Conservation (phyloP, 1,140 invertebrate genomes). For the Rhynchophorus ferrugineus region DNA sequence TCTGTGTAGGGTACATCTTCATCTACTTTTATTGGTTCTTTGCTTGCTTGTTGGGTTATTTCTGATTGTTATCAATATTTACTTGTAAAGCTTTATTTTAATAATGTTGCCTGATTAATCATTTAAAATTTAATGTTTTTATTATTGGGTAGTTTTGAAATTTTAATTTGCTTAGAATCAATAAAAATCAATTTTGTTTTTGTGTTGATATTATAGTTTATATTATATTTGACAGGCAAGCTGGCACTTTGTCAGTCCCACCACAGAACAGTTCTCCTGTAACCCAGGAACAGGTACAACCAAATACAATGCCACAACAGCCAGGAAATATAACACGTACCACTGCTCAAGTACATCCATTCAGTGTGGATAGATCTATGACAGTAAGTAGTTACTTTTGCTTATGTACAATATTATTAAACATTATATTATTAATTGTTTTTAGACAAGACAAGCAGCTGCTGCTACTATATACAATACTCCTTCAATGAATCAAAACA, state of each 20-base stretch:
- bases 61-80: too few species aligned
- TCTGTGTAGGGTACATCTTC: neutral
- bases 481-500: slow-evolving; percentile 22
- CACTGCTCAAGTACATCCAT: slow-evolving; percentile 37
- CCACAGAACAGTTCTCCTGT: slow-evolving; percentile 27
- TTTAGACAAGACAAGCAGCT: slow-evolving; percentile 29
- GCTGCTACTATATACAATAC: slow-evolving; percentile 21
- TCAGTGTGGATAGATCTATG: slow-evolving; percentile 34
- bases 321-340: slow-evolving; percentile 33
- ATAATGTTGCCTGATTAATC: too few species aligned
- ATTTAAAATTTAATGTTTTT: too few species aligned
- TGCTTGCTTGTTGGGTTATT: neutral
- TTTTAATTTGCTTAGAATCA: neutral
- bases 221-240: slow-evolving; percentile 36
- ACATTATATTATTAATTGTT: slow-evolving; percentile 2
- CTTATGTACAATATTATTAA: neutral
- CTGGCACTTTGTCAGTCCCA: slow-evolving; percentile 29
- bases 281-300: slow-evolving; percentile 26
- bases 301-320: slow-evolving; percentile 36
- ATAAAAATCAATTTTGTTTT: too few species aligned
- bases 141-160: too few species aligned
- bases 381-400: slow-evolving; percentile 18
- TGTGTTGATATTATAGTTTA: too few species aligned
- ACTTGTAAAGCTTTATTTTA: too few species aligned
- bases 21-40: too few species aligned